Conservation (phyloP, 2,113 vertebrate genomes). For the Delphinus delphis region DNA sequence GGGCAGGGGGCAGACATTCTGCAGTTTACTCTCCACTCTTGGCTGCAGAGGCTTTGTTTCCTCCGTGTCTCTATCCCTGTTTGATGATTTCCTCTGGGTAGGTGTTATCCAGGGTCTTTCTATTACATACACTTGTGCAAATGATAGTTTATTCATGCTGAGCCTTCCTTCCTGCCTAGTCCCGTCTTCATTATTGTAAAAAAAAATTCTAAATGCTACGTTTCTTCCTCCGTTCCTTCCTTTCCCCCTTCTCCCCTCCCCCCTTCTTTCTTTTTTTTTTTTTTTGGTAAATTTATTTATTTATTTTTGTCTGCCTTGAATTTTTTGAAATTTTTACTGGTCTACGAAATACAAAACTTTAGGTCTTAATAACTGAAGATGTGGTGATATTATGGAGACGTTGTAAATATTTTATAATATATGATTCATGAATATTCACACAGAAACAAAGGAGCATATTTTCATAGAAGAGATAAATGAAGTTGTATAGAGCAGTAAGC, state of each 20-base stretch:
- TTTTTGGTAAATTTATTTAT: background rate
- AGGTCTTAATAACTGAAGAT: background rate
- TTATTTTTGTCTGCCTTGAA: background rate
- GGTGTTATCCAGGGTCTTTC: background rate
- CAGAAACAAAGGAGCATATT: background rate
- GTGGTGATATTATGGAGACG: background rate
- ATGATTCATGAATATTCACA: background rate
- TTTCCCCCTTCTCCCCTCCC: background rate
- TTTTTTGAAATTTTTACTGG: background rate
- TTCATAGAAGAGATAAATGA: background rate
- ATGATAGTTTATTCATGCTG: background rate
- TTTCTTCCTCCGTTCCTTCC: background rate
- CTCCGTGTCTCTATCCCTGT: background rate
- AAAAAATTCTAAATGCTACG: background rate
- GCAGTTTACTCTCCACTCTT: background rate
- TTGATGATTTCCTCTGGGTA: background rate
- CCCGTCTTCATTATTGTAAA: background rate
- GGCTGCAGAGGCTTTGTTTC: background rate
- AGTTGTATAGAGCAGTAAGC: background rate
- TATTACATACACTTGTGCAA: background rate
- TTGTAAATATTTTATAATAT: background rate
- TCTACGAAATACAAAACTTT: background rate
- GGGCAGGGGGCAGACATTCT: fast-evolving
- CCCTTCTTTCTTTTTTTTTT: background rate
- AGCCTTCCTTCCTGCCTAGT: background rate